Conservation (phyloP, 2,888 invertebrate species). For the Rhaphigaster nebulosa region DNA sequence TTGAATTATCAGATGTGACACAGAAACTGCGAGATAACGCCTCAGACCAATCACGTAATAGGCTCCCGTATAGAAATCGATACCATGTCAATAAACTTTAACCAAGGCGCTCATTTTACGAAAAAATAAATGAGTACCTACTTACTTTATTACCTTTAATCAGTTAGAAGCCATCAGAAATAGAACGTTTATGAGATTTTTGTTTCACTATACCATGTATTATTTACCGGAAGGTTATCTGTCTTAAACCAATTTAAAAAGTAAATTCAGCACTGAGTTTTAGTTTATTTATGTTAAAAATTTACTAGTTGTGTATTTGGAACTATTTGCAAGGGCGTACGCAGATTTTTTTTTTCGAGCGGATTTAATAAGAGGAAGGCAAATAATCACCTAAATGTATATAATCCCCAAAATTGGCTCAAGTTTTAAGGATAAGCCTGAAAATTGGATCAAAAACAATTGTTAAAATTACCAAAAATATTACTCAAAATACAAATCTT, state of each 20-base stretch:
- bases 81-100: constrained; percentile 2
- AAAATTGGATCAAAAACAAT: too few relatives aligned
- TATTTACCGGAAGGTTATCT: too few relatives aligned
- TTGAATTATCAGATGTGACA: constrained; percentile 27
- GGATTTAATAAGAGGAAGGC: too few relatives aligned
- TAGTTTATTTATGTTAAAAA: too few relatives aligned
- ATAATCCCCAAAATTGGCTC: too few relatives aligned
- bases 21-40: neutral
- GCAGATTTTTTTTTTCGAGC: too few relatives aligned
- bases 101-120: neutral
- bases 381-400: too few relatives aligned
- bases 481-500: too few relatives aligned
- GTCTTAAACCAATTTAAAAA: neutral
- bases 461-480: too few relatives aligned
- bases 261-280: neutral
- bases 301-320: too few relatives aligned
- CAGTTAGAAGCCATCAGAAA: neutral
- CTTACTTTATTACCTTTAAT: neutral
- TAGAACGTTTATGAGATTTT: neutral
- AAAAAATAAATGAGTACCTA: neutral
- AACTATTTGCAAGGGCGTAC: too few relatives aligned
- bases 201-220: neutral
- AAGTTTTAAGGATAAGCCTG: too few relatives aligned
- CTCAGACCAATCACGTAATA: constrained; percentile 23
- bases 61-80: neutral